These are phyloP conservation scores for Cartodere bifasciata DNA, from an alignment of 2,888 invertebrate species.

Conservation along the genomic window DNA sequence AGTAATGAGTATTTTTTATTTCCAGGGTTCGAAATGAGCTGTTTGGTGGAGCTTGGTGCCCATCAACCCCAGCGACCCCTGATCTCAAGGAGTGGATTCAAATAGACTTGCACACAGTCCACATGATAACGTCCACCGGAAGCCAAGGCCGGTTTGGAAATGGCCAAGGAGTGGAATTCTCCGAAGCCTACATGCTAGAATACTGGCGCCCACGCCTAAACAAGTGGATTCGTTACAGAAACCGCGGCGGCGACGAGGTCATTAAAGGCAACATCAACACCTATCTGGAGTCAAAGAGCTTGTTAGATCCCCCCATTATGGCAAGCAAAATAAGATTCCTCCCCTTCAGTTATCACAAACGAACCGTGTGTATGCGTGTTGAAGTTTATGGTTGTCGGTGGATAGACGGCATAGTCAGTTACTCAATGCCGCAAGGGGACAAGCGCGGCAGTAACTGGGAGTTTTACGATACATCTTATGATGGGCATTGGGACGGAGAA, in stretches of 20 bases:
- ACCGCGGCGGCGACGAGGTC: slow-evolving; percentile 57
- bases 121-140: slow-evolving; percentile 68
- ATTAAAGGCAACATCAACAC: slow-evolving; percentile 77
- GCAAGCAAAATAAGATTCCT: slow-evolving; percentile 74
- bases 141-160: slow-evolving; percentile 88
- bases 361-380: slow-evolving; percentile 85
- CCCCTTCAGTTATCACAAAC: slow-evolving; percentile 68
- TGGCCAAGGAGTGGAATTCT: slow-evolving; percentile 78
- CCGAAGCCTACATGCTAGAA: slow-evolving; percentile 71
- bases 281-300: slow-evolving; percentile 65
- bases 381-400: slow-evolving; percentile 82
- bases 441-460: slow-evolving; percentile 67
- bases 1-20: slow-evolving; percentile 17
- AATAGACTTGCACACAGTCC: slow-evolving; percentile 64
- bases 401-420: slow-evolving; percentile 73
- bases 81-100: slow-evolving; percentile 68
- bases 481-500: slow-evolving; percentile 68
- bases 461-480: slow-evolving; percentile 74
- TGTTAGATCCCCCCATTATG: slow-evolving; percentile 72
- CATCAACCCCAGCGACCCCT: slow-evolving; percentile 65
- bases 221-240: slow-evolving; percentile 73
- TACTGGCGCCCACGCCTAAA: slow-evolving; percentile 70
- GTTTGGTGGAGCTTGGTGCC: slow-evolving; percentile 90
- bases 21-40: slow-evolving; percentile 69
- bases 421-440: slow-evolving; percentile 82